A percentile compares a stretch with the other conserved stretches of the same genome.
Evolutionary conservation across 1,140 invertebrate genomes (phyloP).

Genomic region (Phthorimaea operculella): DNA sequence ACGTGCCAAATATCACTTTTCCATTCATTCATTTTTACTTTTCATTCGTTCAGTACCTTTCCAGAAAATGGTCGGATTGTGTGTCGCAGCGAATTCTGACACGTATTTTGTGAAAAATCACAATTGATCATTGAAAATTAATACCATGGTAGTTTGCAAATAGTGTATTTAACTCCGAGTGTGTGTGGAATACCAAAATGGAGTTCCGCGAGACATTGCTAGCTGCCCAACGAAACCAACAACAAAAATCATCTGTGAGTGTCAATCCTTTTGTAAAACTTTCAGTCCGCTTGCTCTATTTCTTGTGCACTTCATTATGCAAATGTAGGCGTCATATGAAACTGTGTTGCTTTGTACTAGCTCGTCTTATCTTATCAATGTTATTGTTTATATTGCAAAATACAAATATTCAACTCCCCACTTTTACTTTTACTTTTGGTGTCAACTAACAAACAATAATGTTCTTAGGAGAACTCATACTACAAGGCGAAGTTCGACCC

Average conservation of each 20-base stretch:
- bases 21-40: background rate
- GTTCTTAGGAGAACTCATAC: constrained; percentile 60
- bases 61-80: constrained; percentile 63
- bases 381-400: background rate
- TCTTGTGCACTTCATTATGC: background rate
- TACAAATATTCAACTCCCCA: background rate
- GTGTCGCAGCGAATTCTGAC: constrained; percentile 47
- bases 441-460: background rate
- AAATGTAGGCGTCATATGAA: background rate
- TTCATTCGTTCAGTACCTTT: constrained; percentile 50
- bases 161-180: background rate
- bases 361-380: background rate
- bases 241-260: constrained; percentile 65
- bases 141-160: constrained; percentile 27
- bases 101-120: constrained; percentile 57
- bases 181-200: constrained; percentile 32
- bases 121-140: constrained; percentile 47
- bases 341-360: background rate
- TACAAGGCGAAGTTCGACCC: constrained; percentile 82
- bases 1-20: background rate
- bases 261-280: constrained; percentile 22
- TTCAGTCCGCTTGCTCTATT: background rate
- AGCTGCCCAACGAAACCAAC: constrained; percentile 63
- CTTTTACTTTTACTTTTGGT: constrained; percentile 1
- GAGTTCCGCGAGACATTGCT: constrained; percentile 60